phyloP scores from a whole-genome alignment of 2,888 invertebrate species.

The Chrysomela aeneicollis region DNA sequence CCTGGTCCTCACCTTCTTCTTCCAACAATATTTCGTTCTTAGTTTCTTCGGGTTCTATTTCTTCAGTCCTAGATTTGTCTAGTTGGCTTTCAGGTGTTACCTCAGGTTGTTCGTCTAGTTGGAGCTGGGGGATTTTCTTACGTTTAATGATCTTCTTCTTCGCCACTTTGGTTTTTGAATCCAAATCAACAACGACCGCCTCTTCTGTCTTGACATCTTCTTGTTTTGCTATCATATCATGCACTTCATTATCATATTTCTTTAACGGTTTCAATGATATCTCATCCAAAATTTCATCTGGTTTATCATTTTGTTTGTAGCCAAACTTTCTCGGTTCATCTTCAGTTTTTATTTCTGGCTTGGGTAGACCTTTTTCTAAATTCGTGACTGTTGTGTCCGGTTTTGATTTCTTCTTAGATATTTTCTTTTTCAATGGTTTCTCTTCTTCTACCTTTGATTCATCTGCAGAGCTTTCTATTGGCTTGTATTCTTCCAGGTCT shows the following conservation, averaged over 20 bases:
- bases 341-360: slow-evolving; percentile 55
- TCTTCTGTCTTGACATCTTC: slow-evolving; percentile 36
- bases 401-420: slow-evolving; percentile 49
- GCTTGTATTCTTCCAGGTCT: slow-evolving; percentile 56
- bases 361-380: slow-evolving; percentile 50
- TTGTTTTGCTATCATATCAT: slow-evolving; percentile 41
- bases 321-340: slow-evolving; percentile 58
- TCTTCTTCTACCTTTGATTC: slow-evolving; percentile 50
- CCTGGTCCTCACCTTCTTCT: not conserved
- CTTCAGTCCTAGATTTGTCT: not conserved
- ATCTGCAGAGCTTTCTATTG: slow-evolving; percentile 40
- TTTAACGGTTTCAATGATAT: slow-evolving; percentile 57
- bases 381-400: slow-evolving; percentile 44
- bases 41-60: not conserved
- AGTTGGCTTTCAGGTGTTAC: not conserved
- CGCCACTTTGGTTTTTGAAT: slow-evolving; percentile 47
- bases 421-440: slow-evolving; percentile 52
- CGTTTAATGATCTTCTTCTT: slow-evolving; percentile 33
- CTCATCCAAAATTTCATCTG: slow-evolving; percentile 51
- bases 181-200: slow-evolving; percentile 46
- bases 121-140: not conserved
- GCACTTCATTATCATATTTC: slow-evolving; percentile 54
- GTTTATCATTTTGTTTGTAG: slow-evolving; percentile 54
- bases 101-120: not conserved
- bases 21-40: not conserved